Evolutionary conservation across 2,113 vertebrate species (phyloP).

Genomic region (Myrmophylax atrothorax): DNA sequence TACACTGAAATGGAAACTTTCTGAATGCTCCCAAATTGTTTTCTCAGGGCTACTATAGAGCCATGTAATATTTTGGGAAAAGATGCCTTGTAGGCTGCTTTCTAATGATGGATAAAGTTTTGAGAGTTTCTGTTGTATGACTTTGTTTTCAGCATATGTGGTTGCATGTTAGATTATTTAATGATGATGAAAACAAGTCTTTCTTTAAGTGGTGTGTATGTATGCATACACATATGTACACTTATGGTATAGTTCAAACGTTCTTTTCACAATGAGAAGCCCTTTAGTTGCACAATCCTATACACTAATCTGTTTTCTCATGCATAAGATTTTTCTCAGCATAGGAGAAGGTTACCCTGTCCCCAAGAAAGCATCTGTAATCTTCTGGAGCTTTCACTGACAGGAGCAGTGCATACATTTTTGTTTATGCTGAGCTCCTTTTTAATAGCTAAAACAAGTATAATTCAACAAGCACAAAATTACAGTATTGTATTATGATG

Average conservation of each 20-base stretch:
- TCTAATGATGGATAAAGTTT: neutral
- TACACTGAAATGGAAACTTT: neutral
- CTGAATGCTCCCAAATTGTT: neutral
- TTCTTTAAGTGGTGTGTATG: neutral
- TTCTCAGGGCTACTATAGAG: neutral
- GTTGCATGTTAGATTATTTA: neutral
- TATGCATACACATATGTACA: neutral
- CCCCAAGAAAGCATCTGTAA: neutral
- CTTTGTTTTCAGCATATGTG: neutral
- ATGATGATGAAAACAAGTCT: neutral
- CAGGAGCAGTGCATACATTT: neutral
- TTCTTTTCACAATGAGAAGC: neutral
- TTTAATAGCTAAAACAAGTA: neutral
- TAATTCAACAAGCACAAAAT: neutral
- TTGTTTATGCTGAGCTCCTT: neutral
- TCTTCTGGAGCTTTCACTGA: neutral
- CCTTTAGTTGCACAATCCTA: neutral
- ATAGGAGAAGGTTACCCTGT: neutral
- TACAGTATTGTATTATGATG: neutral
- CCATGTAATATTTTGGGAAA: neutral
- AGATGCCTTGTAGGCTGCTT: neutral
- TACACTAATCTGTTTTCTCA: neutral
- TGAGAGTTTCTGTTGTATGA: neutral
- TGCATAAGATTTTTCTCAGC: neutral
- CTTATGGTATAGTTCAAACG: neutral